Conservation (phyloP, 2,113 vertebrate genomes). For the Erythrocercus mccallii region DNA sequence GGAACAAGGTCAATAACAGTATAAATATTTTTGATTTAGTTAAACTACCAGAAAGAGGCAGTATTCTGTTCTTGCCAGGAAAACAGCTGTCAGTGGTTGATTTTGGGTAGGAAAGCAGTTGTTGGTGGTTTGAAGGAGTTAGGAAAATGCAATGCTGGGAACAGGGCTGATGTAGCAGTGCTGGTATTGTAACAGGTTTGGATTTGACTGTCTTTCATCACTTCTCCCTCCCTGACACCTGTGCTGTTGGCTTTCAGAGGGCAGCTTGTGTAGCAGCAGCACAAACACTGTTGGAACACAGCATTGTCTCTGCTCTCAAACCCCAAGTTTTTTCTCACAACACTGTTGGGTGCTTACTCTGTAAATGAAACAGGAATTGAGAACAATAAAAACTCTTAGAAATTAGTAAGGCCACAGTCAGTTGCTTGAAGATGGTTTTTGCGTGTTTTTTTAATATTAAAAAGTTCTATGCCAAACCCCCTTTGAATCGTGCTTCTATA, state of each 20-base stretch:
- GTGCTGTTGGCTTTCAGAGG: not conserved
- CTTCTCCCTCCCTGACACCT: not conserved
- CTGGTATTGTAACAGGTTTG: not conserved
- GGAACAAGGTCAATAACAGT: not conserved
- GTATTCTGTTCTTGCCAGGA: not conserved
- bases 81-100: not conserved
- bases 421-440: not conserved
- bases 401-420: not conserved
- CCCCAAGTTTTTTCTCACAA: rapidly evolving
- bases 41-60: not conserved
- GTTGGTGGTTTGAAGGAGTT: not conserved
- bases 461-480: rapidly evolving
- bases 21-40: not conserved
- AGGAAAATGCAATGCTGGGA: not conserved
- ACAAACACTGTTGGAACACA: not conserved
- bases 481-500: not conserved
- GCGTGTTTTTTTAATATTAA: not conserved
- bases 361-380: not conserved
- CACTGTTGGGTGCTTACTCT: not conserved
- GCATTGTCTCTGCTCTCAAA: not conserved
- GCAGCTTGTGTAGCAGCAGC: not conserved
- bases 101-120: not conserved
- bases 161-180: not conserved
- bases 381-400: not conserved
- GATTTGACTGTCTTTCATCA: not conserved